Conservation (phyloP, 2,113 vertebrate genomes). For the Glareola pratincola region DNA sequence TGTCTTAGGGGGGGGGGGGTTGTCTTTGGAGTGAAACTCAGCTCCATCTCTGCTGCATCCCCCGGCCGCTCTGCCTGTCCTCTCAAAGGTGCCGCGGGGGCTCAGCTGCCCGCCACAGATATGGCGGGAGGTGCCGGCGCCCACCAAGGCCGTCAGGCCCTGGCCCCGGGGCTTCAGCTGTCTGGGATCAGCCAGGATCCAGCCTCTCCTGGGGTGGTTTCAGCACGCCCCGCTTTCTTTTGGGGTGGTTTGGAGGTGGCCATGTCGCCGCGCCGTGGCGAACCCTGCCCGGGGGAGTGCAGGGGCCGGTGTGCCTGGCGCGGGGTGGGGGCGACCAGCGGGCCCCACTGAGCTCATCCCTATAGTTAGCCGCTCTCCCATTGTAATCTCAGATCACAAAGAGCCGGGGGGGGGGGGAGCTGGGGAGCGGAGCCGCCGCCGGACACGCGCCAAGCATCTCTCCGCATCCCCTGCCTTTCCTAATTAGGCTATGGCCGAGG, state of each 20-base stretch:
- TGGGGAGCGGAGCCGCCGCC: not conserved
- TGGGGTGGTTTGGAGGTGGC: not conserved
- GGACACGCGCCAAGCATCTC: constrained; percentile 62
- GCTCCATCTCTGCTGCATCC: not conserved
- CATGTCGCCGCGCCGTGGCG: fast-evolving
- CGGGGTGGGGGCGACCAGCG: not conserved
- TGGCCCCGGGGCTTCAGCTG: constrained; percentile 8
- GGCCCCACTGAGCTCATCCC: constrained; percentile 64
- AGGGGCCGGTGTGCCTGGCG: fast-evolving
- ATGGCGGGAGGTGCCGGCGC: not conserved
- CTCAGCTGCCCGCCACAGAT: not conserved
- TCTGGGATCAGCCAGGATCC: not conserved
- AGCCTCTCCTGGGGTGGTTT: not conserved
- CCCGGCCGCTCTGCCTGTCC: not conserved
- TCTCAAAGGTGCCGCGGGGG: not conserved
- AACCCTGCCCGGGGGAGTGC: fast-evolving
- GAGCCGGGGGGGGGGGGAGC: not conserved
- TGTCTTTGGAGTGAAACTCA: not conserved
- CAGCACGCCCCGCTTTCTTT: fast-evolving
- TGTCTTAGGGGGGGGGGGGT: not conserved
- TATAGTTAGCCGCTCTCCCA: constrained; percentile 67
- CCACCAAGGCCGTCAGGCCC: not conserved
- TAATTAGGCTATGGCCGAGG: constrained; percentile 69
- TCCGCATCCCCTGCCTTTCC: constrained; percentile 62
- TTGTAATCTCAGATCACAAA: constrained; percentile 73